phyloP scores from a whole-genome alignment of 2,113 vertebrate species.

The Xenopus laevis region DNA sequence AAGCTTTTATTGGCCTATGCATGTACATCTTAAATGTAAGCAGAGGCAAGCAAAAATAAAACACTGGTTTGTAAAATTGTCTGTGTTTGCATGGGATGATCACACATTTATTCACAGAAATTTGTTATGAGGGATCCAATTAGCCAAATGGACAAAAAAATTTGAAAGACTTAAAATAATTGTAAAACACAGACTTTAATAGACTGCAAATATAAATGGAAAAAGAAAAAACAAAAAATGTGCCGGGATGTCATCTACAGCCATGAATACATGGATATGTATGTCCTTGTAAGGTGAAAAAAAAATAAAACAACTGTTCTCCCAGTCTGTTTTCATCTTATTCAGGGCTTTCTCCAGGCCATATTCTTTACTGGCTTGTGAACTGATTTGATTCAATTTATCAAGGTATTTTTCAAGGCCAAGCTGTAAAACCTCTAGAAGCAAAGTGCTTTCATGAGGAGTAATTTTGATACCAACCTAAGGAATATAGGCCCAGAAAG shows the following conservation, averaged over 20 bases:
- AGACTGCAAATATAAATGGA: no score
- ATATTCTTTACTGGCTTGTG: conserved; percentile 46
- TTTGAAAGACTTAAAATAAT: no score
- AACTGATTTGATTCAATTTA: conserved; percentile 43
- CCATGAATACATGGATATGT: conserved; percentile 24
- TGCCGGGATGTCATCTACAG: conserved; percentile 46
- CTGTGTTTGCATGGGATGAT: no score
- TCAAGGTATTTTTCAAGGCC: conserved; percentile 59
- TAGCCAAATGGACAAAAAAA: no score
- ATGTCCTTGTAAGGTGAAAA: conserved; percentile 40
- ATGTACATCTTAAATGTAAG: no score
- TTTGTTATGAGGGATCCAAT: no score
- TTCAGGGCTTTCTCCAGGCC: conserved; percentile 50
- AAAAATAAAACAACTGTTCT: conserved; percentile 37
- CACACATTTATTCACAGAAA: no score
- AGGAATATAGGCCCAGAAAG: background rate
- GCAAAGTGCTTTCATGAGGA: conserved; percentile 51
- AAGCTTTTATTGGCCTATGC: no score
- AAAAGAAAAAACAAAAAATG: background rate
- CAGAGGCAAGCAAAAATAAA: no score
- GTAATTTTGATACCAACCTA: conserved; percentile 49
- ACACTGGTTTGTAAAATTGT: no score
- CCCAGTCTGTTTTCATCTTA: conserved; percentile 47
- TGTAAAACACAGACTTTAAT: no score
- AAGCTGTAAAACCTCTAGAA: conserved; percentile 56